A percentile compares a stretch with the other conserved stretches of the same genome.
Evolutionary conservation across 2,797 vertebrate genomes (phyloP).

Genomic region (Chelonia mydas): DNA sequence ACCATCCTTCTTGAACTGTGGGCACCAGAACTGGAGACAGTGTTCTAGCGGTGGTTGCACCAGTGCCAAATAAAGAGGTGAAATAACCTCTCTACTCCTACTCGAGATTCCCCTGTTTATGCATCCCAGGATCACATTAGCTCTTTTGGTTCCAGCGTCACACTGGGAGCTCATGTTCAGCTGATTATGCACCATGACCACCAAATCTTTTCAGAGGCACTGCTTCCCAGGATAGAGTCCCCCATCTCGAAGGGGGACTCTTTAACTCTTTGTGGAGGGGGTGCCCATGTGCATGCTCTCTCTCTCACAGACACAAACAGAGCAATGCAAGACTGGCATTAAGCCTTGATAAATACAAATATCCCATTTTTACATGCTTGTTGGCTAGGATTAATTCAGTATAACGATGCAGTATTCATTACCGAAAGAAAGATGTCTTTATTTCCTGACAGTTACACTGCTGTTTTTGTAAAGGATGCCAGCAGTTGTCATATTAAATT

Average conservation of each 20-base stretch:
- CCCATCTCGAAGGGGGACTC: not conserved
- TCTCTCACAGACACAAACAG: not conserved
- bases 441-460: not conserved
- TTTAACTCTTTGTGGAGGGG: not conserved
- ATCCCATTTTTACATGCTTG: not conserved
- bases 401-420: not conserved
- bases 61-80: not conserved
- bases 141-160: not conserved
- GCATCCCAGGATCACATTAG: not conserved
- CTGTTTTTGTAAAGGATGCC: slow-evolving; percentile 4
- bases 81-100: not conserved
- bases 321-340: not conserved
- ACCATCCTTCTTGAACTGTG: not conserved
- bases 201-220: not conserved
- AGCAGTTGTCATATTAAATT: not conserved
- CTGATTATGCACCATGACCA: not conserved
- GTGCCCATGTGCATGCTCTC: not conserved
- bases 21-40: not conserved
- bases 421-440: slow-evolving; percentile 22
- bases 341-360: not conserved
- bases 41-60: not conserved
- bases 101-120: not conserved
- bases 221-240: not conserved
- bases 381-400: not conserved
- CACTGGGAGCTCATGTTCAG: not conserved